phyloP scores from a whole-genome alignment of 2,888 invertebrate genomes.

The Agonopterix alstromeriana region DNA sequence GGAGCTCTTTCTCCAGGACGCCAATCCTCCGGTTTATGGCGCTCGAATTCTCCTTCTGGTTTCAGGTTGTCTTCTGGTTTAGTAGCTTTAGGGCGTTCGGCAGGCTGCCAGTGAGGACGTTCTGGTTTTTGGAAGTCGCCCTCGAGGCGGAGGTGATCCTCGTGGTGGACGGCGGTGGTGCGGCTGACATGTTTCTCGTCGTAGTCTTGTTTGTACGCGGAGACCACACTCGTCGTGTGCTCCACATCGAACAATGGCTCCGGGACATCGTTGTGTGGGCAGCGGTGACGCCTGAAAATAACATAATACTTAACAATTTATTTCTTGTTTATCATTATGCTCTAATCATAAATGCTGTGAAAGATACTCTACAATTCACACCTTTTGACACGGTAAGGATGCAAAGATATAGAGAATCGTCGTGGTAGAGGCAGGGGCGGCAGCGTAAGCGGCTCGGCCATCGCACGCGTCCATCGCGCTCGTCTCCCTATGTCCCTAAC shows the following conservation, averaged over 20 bases:
- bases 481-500: constrained; percentile 22
- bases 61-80: constrained; percentile 51
- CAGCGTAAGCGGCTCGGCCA: constrained; percentile 62
- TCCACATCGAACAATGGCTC: constrained; percentile 77
- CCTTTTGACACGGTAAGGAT: constrained; percentile 65
- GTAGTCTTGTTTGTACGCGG: constrained; percentile 80
- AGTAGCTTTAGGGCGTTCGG: constrained; percentile 76
- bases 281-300: constrained; percentile 86
- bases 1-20: constrained; percentile 49
- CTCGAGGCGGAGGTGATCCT: constrained; percentile 84
- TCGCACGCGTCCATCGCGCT: constrained; percentile 63
- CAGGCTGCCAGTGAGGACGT: constrained; percentile 68
- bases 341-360: neutral
- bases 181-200: constrained; percentile 80
- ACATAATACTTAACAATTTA: constrained; percentile 5
- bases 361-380: constrained; percentile 12
- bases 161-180: constrained; percentile 77
- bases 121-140: constrained; percentile 80
- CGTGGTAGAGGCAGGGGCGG: constrained; percentile 60
- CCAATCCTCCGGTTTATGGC: constrained; percentile 54
- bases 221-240: constrained; percentile 73
- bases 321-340: no score
- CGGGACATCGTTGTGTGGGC: constrained; percentile 83
- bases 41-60: constrained; percentile 65
- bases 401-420: constrained; percentile 48